Evolutionary conservation across 2,113 vertebrate species (phyloP).

Genomic region (Platanista minor): DNA sequence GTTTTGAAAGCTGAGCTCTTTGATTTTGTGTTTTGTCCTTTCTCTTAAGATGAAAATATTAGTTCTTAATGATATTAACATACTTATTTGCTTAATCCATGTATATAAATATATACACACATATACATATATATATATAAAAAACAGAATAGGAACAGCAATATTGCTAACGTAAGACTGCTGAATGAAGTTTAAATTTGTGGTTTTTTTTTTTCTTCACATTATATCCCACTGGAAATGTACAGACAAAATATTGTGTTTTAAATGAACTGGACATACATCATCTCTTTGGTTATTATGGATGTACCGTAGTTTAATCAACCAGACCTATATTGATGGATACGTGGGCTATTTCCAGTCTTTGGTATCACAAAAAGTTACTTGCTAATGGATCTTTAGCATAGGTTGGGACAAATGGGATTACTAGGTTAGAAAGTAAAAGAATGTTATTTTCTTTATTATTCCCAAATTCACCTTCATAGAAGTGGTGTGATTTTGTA

Average conservation of each 20-base stretch:
- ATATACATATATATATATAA: neutral
- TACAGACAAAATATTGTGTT: neutral
- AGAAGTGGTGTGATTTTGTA: neutral
- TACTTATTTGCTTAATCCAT: neutral
- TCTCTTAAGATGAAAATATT: conserved; percentile 2
- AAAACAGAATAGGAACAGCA: neutral
- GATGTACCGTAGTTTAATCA: neutral
- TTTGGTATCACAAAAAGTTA: neutral
- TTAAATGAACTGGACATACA: neutral
- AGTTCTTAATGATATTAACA: neutral
- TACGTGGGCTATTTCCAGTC: neutral
- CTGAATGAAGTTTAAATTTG: neutral
- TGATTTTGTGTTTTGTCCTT: neutral
- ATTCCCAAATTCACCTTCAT: neutral
- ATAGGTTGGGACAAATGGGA: neutral
- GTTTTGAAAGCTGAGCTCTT: neutral
- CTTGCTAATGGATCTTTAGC: neutral
- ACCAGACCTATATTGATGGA: neutral
- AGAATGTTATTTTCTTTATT: neutral
- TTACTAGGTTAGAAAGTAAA: neutral
- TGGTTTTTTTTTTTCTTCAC: neutral
- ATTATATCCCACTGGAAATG: neutral
- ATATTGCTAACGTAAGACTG: neutral
- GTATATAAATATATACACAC: neutral
- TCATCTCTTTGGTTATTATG: neutral